Evolutionary conservation across 1,140 invertebrate species (phyloP).

Genomic region (Helicoverpa zea): DNA sequence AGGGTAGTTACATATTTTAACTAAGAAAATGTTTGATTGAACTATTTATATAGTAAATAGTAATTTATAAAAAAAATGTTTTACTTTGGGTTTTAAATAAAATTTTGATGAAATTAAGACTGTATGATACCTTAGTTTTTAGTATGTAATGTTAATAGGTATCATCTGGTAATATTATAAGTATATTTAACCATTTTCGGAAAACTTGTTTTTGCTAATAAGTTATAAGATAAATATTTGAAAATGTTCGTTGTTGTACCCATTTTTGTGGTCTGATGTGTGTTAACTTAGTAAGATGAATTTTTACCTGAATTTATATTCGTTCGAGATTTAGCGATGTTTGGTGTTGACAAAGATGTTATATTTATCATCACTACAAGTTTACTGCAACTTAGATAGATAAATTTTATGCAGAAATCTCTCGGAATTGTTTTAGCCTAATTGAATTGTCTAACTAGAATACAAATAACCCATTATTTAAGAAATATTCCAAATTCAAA

Average conservation of each 20-base stretch:
- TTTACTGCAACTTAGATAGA: constrained; percentile 18
- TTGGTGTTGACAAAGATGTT: constrained; percentile 16
- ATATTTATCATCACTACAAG: constrained; percentile 11
- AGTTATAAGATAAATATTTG: constrained; percentile 37
- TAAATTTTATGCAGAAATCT: not conserved
- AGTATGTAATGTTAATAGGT: constrained; percentile 40
- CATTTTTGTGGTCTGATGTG: constrained; percentile 44
- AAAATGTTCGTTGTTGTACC: constrained; percentile 35
- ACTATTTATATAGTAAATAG: constrained; percentile 52
- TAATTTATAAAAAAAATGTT: constrained; percentile 51
- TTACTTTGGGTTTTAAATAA: constrained; percentile 51
- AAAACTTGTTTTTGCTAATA: constrained; percentile 38
- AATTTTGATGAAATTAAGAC: constrained; percentile 68
- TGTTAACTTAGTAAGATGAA: constrained; percentile 25
- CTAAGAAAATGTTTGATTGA: constrained; percentile 39
- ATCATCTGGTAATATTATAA: constrained; percentile 37
- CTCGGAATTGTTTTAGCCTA: not conserved
- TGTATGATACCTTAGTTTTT: constrained; percentile 60
- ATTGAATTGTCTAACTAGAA: not conserved
- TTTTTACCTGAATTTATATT: constrained; percentile 33
- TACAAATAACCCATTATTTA: not conserved
- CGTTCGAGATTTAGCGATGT: constrained; percentile 5
- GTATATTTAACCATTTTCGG: constrained; percentile 37
- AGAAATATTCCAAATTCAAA: constrained; percentile 1
- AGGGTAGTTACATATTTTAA: constrained; percentile 45